These are phyloP conservation scores for Acronicta aceris DNA, from an alignment of 2,888 invertebrate genomes.

Conservation along the genomic window DNA sequence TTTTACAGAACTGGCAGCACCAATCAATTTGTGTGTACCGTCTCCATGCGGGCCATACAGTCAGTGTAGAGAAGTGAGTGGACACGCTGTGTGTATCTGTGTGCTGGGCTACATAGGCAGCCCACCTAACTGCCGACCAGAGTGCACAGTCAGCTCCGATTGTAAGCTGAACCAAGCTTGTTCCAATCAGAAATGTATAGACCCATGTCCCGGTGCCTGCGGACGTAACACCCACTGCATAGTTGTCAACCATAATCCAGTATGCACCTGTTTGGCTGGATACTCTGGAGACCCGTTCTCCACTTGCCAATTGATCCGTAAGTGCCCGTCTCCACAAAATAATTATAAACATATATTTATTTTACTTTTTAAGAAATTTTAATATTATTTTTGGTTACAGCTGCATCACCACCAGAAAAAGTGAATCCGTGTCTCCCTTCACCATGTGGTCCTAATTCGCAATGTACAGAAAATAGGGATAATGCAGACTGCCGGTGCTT, in stretches of 20 bases:
- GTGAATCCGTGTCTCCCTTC: conserved; percentile 90
- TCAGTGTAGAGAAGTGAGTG: conserved; percentile 91
- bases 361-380: neutral
- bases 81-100: conserved; percentile 93
- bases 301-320: conserved; percentile 88
- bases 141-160: conserved; percentile 93
- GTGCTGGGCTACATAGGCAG: conserved; percentile 91
- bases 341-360: neutral
- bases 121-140: conserved; percentile 93
- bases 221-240: conserved; percentile 90
- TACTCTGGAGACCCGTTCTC: conserved; percentile 93
- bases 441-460: conserved; percentile 91
- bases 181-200: conserved; percentile 92
- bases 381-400: conserved; percentile 62
- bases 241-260: conserved; percentile 91
- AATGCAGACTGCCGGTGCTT: conserved; percentile 91
- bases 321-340: conserved; percentile 58
- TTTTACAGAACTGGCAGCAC: conserved; percentile 67
- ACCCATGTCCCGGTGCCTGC: conserved; percentile 93
- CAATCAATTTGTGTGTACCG: conserved; percentile 76
- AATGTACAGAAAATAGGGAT: conserved; percentile 89
- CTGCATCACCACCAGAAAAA: conserved; percentile 71
- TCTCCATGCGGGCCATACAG: conserved; percentile 92
- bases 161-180: conserved; percentile 92
- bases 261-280: conserved; percentile 90